Evolutionary conservation across 1,140 invertebrate genomes (phyloP), one percentile per base, ranked within the genome.

Genomic region (Conus betulinus): DNA sequence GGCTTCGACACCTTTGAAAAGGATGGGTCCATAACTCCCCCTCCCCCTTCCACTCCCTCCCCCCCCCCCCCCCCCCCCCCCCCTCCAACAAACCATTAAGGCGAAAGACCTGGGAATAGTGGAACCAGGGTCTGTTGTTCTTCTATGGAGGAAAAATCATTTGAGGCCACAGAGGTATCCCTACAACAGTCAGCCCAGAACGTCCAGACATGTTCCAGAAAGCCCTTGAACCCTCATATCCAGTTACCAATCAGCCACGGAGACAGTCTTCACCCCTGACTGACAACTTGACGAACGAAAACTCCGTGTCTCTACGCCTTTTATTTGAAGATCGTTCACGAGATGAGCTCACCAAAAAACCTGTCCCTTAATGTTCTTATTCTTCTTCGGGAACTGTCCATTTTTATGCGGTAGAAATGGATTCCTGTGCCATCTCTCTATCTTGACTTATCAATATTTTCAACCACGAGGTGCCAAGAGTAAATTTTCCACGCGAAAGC

Each of bases 281-380:
- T 81, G 78, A 81, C 78, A 81, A 52, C 10, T 81, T 81, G 78
- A 81, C 78, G 27, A 53, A 81, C 52, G 78, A 81, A 81, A 25
- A 81, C 78, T 39, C 78, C 39, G 27, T 15, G 39, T 39, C 52
- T 39, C 13, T 6, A 8, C 15, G 27, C 78, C 52, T 11, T 53
- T 53, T n/a, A 39, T 15, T 23, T 51, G 78, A 10, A 15, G 78
- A 81, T 81, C 78, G 11, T 81, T 15, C 52, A 13, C 39, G 39
- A 39, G 39, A 39, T 39, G 39, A 39, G 39, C 39, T 3, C 39
- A 39, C 3, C 39, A 39, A 39, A 39, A 39, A 39, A 39, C 39
- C 39, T 39, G 39, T 0, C 39, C 39, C 39, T 39, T 39, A 39
- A 39, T 39, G 1, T 10, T 15, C 27, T 51, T 81, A 52, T 81